Evolutionary conservation across 2,113 vertebrate genomes (phyloP).

Genomic region (Equus przewalskii): DNA sequence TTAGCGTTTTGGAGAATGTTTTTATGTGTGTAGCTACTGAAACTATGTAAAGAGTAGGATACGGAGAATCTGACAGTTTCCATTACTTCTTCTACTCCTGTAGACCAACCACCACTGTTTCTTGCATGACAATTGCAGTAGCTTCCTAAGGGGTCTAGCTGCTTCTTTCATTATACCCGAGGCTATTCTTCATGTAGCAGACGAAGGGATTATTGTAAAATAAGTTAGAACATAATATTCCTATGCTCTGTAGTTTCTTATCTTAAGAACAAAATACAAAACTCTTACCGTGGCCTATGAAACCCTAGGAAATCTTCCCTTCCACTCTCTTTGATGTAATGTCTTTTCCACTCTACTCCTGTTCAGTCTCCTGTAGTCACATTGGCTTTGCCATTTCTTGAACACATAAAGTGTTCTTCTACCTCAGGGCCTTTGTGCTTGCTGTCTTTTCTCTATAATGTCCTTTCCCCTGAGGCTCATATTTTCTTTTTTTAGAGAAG

Average conservation of each 20-base stretch:
- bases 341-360: not conserved
- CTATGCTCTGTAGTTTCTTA: not conserved
- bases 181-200: not conserved
- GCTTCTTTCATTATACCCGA: not conserved
- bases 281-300: not conserved
- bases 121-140: not conserved
- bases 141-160: not conserved
- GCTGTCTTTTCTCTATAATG: not conserved
- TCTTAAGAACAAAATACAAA: not conserved
- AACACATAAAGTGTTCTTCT: not conserved
- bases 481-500: not conserved
- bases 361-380: not conserved
- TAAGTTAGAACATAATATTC: not conserved
- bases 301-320: not conserved
- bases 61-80: not conserved
- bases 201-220: constrained; percentile 35
- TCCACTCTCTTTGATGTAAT: not conserved
- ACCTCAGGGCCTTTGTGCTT: not conserved
- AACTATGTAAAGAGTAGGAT: not conserved
- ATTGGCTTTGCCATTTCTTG: not conserved
- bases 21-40: not conserved
- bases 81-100: not conserved
- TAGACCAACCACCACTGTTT: not conserved
- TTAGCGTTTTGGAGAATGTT: not conserved
- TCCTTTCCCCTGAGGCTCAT: not conserved